Evolutionary conservation across 2,888 invertebrate species (phyloP).

Genomic region (Cactoblastis cactorum): DNA sequence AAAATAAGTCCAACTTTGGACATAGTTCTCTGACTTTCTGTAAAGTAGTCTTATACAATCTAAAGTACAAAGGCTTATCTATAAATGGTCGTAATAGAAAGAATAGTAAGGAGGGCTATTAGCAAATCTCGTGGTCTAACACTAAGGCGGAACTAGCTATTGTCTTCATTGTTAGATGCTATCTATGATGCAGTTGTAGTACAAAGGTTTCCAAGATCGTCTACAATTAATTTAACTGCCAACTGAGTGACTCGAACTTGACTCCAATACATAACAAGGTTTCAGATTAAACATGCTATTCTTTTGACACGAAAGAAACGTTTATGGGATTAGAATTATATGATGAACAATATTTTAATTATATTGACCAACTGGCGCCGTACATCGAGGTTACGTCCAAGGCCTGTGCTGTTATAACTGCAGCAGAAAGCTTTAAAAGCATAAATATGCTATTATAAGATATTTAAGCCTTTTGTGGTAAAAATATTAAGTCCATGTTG

Average conservation of each 20-base stretch:
- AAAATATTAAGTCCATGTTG: too few species aligned
- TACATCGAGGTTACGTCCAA: too few species aligned
- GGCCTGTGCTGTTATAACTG: too few species aligned
- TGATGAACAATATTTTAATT: too few species aligned
- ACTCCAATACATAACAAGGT: slow-evolving; percentile 11
- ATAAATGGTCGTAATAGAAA: too few species aligned
- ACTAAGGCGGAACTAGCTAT: slow-evolving; percentile 45
- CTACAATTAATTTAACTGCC: slow-evolving; percentile 14
- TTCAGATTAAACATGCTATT: slow-evolving; percentile 1
- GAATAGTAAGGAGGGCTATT: not conserved
- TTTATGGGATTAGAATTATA: not conserved
- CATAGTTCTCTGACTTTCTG: too few species aligned
- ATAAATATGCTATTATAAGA: too few species aligned
- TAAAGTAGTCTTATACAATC: too few species aligned
- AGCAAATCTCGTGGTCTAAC: slow-evolving; percentile 12
- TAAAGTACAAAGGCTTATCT: not conserved
- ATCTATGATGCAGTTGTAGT: slow-evolving; percentile 33
- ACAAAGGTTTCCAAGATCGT: slow-evolving; percentile 21
- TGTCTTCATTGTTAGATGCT: slow-evolving; percentile 39
- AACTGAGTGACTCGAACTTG: slow-evolving; percentile 7
- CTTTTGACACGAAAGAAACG: not conserved
- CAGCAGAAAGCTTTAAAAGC: too few species aligned
- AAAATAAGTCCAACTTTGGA: too few species aligned
- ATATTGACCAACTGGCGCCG: too few species aligned
- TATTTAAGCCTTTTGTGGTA: too few species aligned